Percentiles rank a stretch among this genome's conserved stretches.
phyloP scores from a whole-genome alignment of 2,797 vertebrate genomes.

The Parambassis ranga region DNA sequence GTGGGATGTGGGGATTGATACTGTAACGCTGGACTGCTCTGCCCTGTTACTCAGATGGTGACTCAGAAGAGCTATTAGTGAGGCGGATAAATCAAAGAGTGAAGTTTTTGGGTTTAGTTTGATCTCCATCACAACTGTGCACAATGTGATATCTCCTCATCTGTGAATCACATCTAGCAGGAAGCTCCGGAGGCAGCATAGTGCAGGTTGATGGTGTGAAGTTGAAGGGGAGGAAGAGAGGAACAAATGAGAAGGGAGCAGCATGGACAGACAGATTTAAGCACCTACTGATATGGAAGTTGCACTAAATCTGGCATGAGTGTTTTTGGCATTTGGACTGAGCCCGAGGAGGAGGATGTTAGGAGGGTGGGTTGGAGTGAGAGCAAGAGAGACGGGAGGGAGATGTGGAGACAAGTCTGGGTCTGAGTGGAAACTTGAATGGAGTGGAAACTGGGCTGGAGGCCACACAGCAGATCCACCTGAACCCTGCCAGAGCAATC shows the following conservation, averaged over 20 bases:
- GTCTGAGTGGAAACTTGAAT: constrained; percentile 77
- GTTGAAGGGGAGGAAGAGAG: not conserved
- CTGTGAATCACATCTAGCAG: constrained; percentile 16
- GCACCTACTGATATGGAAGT: constrained; percentile 47
- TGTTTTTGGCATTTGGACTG: constrained; percentile 37
- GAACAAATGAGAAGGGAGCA: constrained; percentile 1
- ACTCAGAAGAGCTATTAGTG: constrained; percentile 22
- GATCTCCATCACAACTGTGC: constrained; percentile 12
- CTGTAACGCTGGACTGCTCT: constrained; percentile 16
- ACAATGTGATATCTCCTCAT: constrained; percentile 18
- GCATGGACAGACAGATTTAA: constrained; percentile 33
- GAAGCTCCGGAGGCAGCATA: not conserved
- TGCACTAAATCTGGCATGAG: constrained; percentile 47
- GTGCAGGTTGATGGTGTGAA: constrained; percentile 7
- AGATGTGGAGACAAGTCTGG: constrained; percentile 64
- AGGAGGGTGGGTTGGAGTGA: constrained; percentile 38
- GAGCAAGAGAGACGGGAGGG: constrained; percentile 37
- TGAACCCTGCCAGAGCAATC: constrained; percentile 75
- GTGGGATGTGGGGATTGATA: constrained; percentile 7
- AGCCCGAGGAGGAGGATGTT: constrained; percentile 45
- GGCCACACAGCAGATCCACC: constrained; percentile 75
- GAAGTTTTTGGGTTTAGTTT: constrained; percentile 28
- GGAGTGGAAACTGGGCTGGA: constrained; percentile 78
- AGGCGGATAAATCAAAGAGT: constrained; percentile 28
- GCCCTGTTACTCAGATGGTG: constrained; percentile 16